Evolutionary conservation across 1,140 invertebrate genomes (phyloP).

Genomic region (Macrosteles quadrilineatus): DNA sequence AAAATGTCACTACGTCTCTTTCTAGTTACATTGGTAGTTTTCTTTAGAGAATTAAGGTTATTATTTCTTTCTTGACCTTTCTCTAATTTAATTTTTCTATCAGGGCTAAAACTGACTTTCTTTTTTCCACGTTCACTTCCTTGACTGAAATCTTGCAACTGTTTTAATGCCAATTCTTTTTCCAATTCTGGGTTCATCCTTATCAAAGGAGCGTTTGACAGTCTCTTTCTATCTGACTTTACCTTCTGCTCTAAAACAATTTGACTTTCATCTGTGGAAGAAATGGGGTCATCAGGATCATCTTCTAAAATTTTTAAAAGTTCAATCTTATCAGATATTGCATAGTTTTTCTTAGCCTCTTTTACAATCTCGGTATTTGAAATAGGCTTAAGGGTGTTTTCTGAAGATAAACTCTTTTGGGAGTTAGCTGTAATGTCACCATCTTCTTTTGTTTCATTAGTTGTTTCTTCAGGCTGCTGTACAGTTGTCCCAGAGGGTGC

Average conservation of each 20-base stretch:
- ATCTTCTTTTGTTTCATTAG: not conserved
- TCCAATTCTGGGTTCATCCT: constrained; percentile 53
- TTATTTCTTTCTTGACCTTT: constrained; percentile 28
- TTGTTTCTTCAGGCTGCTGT: constrained; percentile 36
- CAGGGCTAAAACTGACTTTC: constrained; percentile 31
- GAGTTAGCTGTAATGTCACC: not conserved
- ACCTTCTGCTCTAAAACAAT: constrained; percentile 9
- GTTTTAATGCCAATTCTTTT: constrained; percentile 56
- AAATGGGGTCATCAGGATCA: constrained; percentile 47
- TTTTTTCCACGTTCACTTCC: not conserved
- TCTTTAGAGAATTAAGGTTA: not conserved
- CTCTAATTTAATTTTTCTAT: constrained; percentile 30
- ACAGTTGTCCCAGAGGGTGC: constrained; percentile 40
- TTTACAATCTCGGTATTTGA: no score
- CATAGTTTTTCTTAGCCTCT: not conserved
- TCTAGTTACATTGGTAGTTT: not conserved
- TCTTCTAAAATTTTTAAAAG: constrained; percentile 55
- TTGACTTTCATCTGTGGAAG: constrained; percentile 19
- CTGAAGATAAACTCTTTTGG: not conserved
- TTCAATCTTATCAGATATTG: constrained; percentile 49
- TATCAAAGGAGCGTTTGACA: constrained; percentile 21
- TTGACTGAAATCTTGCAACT: constrained; percentile 52
- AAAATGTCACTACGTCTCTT: not conserved
- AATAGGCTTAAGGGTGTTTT: not conserved
- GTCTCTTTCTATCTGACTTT: constrained; percentile 24